Evolutionary conservation across 2,113 vertebrate genomes (phyloP), one percentile per base, ranked within the genome.

Genomic region (Poeciliopsis retropinna): DNA sequence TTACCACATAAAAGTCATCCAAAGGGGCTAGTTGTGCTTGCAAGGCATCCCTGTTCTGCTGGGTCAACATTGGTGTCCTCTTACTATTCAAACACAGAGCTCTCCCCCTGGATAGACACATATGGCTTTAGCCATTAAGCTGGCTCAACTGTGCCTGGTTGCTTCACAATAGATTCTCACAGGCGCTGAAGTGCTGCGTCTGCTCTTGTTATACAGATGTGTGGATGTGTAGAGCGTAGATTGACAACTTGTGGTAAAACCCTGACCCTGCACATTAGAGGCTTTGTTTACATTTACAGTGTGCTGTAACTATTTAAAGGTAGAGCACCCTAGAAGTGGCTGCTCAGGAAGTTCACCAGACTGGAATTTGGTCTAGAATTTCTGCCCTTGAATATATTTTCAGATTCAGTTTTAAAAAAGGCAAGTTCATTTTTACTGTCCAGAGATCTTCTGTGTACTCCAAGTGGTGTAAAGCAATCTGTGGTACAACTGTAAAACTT

Each of bases 71-170:
- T 6, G 14, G 84, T 82, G 70, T 91, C 77, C 75, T 82, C 78
- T 88, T 93, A 85, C 92, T 89, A 78, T 89, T 88, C 78, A 88
- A 88, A 89, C 91, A 90, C 29, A 34, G 79, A 85, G 73, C 76
- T 57, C 51, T 57, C 51, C 71, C 67, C 75, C 75, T 73, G 82
- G 73, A 81, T 76, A 84, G 80, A 74, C 62, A 31, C 87, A 87
- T 76, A 69, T 76, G 64, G 80, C 72, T 72, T 78, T 12, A 62
- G 61, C 79, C 75, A 80, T 88, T 85, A 82, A 82, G 84, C 71
- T 69, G 68, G 71, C 84, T 84, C 61, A 63, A 66, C 81, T 75
- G 29, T 71, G 79, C 78, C 76, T 77, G 74, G 73, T 82, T 68
- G 31, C 32, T 85, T 75, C 76, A 90, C 88, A 87, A 82, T 81